A percentile compares a stretch with the other conserved stretches of the same genome.
These are phyloP conservation scores for Pammene fasciana DNA, from an alignment of 2,888 invertebrate genomes.

Conservation along the genomic window DNA sequence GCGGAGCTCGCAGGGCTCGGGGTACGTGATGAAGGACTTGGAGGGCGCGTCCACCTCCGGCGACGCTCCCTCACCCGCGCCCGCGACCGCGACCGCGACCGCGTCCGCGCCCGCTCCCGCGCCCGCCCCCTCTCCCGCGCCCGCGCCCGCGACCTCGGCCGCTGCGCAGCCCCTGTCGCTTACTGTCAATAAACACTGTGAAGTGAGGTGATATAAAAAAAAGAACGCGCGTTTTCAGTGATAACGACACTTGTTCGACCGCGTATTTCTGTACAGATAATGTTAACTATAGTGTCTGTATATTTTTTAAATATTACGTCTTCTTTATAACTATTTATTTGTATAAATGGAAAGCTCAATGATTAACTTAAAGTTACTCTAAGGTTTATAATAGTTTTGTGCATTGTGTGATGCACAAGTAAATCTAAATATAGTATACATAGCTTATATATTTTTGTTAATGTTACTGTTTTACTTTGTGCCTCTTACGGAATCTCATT, in stretches of 20 bases:
- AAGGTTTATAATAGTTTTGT: conserved; percentile 69
- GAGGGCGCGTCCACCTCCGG: conserved; percentile 48
- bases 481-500: conserved; percentile 80
- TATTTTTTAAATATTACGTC: conserved; percentile 59
- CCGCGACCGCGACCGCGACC: conserved; percentile 50
- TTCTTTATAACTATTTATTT: conserved; percentile 74
- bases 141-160: conserved; percentile 55
- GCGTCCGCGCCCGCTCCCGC: conserved; percentile 51
- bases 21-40: conserved; percentile 83
- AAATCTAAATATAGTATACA: conserved; percentile 66
- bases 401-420: conserved; percentile 72
- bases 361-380: conserved; percentile 80
- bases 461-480: conserved; percentile 75
- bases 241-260: conserved; percentile 42
- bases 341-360: conserved; percentile 83
- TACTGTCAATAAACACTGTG: conserved; percentile 90
- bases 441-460: conserved; percentile 68
- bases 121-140: conserved; percentile 49
- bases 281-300: conserved; percentile 62
- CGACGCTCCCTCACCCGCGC: conserved; percentile 44
- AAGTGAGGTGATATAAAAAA: conserved; percentile 91
- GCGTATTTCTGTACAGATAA: conserved; percentile 56
- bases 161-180: conserved; percentile 65
- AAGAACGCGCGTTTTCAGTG: conserved; percentile 32
- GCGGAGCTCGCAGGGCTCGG: conserved; percentile 90